These are phyloP conservation scores for Platycheirus rosarum DNA, from an alignment of 2,888 invertebrate genomes.

Conservation along the genomic window DNA sequence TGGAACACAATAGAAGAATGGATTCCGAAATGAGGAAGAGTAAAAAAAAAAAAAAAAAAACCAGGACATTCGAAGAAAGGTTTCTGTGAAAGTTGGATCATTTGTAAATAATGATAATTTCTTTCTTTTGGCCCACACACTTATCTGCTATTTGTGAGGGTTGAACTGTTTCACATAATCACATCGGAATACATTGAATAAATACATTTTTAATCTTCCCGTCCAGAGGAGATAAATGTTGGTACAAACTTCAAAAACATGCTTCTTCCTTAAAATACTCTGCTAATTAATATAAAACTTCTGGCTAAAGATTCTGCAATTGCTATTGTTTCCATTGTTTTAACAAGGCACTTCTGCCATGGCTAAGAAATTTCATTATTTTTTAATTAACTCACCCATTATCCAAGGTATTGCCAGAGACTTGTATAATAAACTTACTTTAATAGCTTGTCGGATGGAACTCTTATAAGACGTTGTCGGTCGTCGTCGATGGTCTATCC, in stretches of 20 bases:
- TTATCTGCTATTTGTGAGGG: neutral
- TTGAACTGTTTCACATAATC: neutral
- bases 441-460: constrained; percentile 52
- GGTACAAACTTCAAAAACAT: neutral
- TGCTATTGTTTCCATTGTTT: constrained; percentile 25
- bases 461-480: constrained; percentile 33
- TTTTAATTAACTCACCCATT: constrained; percentile 67
- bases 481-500: constrained; percentile 13
- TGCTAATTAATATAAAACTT: constrained; percentile 13
- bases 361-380: constrained; percentile 58
- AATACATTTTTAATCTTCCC: no score
- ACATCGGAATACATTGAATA: no score
- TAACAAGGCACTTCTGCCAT: constrained; percentile 30
- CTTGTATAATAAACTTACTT: constrained; percentile 43
- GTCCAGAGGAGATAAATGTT: no score
- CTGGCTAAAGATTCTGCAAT: neutral
- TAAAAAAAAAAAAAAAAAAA: neutral
- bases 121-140: neutral
- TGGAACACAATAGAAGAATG: constrained; percentile 9
- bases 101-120: constrained; percentile 1
- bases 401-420: constrained; percentile 33
- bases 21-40: neutral
- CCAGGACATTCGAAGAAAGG: neutral
- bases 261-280: neutral
- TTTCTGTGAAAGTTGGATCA: neutral